Conservation (phyloP, 2,113 vertebrate genomes). For the Nothoprocta pentlandii region DNA sequence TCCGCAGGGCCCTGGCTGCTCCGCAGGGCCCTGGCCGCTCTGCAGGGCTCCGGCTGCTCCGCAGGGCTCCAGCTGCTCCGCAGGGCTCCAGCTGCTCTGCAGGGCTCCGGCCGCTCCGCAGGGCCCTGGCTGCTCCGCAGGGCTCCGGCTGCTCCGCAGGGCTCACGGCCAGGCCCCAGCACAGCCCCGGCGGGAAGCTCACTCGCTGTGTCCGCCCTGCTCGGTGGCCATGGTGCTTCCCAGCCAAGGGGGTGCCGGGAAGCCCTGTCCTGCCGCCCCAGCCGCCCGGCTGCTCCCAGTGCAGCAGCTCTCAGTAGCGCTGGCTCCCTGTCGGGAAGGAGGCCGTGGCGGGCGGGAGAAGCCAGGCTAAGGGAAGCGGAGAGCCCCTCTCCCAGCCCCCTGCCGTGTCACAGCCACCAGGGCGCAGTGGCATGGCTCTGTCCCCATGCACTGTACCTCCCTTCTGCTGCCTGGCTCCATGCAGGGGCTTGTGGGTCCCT, state of each 20-base stretch:
- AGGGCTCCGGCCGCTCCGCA: neutral
- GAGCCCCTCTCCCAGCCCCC: neutral
- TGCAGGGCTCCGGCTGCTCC: too few relatives aligned
- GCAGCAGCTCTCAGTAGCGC: accelerated
- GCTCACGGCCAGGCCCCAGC: neutral
- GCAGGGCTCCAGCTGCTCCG: too few relatives aligned
- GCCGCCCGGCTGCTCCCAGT: accelerated
- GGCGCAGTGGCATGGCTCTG: accelerated
- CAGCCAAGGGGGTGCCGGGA: neutral
- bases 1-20: too few relatives aligned
- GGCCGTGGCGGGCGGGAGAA: neutral
- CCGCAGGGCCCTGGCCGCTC: too few relatives aligned
- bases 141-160: accelerated
- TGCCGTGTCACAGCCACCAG: neutral
- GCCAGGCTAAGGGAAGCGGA: accelerated
- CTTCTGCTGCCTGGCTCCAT: neutral
- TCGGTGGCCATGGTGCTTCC: accelerated
- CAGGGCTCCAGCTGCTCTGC: too few relatives aligned
- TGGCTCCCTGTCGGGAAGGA: accelerated
- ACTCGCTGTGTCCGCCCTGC: accelerated
- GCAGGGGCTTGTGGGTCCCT: accelerated
- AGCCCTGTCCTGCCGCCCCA: accelerated
- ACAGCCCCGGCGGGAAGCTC: neutral
- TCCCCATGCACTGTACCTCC: accelerated
- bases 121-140: too few relatives aligned